phyloP scores from a whole-genome alignment of 2,113 vertebrate genomes.

The Oryzias woworae region DNA sequence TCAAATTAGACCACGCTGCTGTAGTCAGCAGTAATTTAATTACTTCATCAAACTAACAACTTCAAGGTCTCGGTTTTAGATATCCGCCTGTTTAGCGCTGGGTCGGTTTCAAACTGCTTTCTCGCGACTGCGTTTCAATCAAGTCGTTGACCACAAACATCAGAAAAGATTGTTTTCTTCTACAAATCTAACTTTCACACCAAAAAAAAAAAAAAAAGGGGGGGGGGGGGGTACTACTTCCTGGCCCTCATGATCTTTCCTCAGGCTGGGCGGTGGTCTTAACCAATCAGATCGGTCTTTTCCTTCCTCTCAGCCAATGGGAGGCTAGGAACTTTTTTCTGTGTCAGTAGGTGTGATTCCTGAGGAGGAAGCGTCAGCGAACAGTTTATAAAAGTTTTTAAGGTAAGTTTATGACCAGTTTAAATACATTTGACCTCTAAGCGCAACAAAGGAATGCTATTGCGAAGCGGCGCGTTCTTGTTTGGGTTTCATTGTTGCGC shows the following conservation, averaged over 20 bases:
- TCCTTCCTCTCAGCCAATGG: slow-evolving; percentile 51
- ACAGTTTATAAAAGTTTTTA: slow-evolving; percentile 56
- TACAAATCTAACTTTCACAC: not conserved
- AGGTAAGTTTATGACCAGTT: slow-evolving; percentile 59
- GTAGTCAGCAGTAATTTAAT: not conserved
- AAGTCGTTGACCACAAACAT: not conserved
- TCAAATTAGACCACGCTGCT: too few relatives aligned
- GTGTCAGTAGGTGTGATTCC: slow-evolving; percentile 47
- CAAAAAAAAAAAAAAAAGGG: too few relatives aligned
- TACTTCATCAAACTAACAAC: not conserved
- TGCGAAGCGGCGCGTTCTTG: fast-evolving
- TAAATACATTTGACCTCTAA: slow-evolving; percentile 1
- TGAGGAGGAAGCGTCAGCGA: slow-evolving; percentile 54
- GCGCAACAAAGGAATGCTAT: not conserved
- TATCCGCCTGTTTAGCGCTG: not conserved
- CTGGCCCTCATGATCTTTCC: slow-evolving; percentile 42
- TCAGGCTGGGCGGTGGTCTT: slow-evolving; percentile 1
- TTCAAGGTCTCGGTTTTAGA: not conserved
- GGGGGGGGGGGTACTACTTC: slow-evolving; percentile 31
- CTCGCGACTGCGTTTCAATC: not conserved
- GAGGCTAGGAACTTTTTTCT: slow-evolving; percentile 4
- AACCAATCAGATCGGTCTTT: slow-evolving; percentile 45
- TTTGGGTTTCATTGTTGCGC: not conserved
- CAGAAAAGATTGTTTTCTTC: not conserved
- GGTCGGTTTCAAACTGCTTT: not conserved